Conservation (phyloP, 2,113 vertebrate genomes). For the Rhinolophus ferrumequinum region DNA sequence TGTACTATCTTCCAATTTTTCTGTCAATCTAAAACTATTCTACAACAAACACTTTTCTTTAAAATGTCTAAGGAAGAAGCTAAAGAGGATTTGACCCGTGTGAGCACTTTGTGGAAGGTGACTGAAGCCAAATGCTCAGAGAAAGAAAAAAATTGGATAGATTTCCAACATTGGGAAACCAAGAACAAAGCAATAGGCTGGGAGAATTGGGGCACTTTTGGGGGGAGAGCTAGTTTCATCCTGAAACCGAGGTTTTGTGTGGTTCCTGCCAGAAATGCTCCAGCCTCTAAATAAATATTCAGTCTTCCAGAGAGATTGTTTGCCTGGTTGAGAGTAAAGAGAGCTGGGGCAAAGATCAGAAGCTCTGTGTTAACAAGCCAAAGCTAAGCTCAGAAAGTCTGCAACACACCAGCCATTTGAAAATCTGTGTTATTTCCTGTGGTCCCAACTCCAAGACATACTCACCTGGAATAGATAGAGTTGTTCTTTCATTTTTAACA, state of each 20-base stretch:
- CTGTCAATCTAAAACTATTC: conserved; percentile 24
- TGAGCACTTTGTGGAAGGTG: not conserved
- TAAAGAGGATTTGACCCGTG: not conserved
- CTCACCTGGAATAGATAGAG: conserved; percentile 52
- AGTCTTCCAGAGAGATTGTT: not conserved
- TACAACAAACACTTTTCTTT: not conserved
- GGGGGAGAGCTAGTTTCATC: not conserved
- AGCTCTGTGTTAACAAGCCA: conserved; percentile 54
- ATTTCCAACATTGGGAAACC: not conserved
- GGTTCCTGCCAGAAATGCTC: not conserved
- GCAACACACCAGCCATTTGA: not conserved
- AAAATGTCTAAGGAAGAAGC: not conserved
- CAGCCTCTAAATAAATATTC: not conserved
- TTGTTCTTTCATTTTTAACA: conserved; percentile 52
- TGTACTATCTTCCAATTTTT: not conserved
- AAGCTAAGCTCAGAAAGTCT: not conserved
- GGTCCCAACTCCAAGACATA: not conserved
- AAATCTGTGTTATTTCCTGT: not conserved
- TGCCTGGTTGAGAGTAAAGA: not conserved
- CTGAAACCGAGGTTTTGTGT: not conserved
- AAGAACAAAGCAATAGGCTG: not conserved
- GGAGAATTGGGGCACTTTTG: not conserved
- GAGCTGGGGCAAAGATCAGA: conserved; percentile 3
- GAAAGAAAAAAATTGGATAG: conserved; percentile 20
- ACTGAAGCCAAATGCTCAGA: not conserved